Evolutionary conservation across 1,140 invertebrate genomes (phyloP), one percentile per base, ranked within the genome.

Genomic region (Ylistrum balloti): DNA sequence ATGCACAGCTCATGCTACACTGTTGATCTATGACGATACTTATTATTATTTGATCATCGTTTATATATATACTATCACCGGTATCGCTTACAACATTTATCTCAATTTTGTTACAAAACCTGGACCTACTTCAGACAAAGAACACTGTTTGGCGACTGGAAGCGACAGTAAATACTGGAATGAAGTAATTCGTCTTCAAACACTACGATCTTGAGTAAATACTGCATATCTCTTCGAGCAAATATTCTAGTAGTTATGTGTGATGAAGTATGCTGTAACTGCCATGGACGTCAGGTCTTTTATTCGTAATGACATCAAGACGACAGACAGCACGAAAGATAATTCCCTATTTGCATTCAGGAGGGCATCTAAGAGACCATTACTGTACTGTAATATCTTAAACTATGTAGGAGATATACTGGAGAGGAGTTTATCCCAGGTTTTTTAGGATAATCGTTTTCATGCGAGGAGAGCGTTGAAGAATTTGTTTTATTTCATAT

Each of bases 141-240:
- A 74, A n/a, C 22, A 74, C 28, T 74, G 17, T 74, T 5, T 74
- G 56, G n/a, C 56, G 3, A 74, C 35, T 28, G 56, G 3, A 28
- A 9, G 22, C n/a, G 22, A 5, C n/a, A 28, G 1, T 17, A 28
- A 74, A 74, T 9, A 74, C 28, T n/a, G 56, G 56, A 74, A 74
- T 74, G n/a, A 74, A 74, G 9, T 74, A 74, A 74, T 74, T 74
- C 56, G 5, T 74, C 56, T 74, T n/a, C 56, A 74, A 74, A 74
- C 56, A 74, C n/a, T 28, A 17, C 22, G n/a, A n/a, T 74, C 28
- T n/a, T 74, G 56, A 74, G 56, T 74, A 22, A 74, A 74, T 28
- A 74, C 9, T 74, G 9, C 22, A n/a, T 74, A 74, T 74, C 56
- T 74, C 22, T 74, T n/a, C 9, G 56, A n/a, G 56, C 28, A 74